Percentiles rank a stretch among this genome's conserved stretches.
Conservation (phyloP, 2,797 vertebrate species). For the Trichosurus vulpecula region DNA sequence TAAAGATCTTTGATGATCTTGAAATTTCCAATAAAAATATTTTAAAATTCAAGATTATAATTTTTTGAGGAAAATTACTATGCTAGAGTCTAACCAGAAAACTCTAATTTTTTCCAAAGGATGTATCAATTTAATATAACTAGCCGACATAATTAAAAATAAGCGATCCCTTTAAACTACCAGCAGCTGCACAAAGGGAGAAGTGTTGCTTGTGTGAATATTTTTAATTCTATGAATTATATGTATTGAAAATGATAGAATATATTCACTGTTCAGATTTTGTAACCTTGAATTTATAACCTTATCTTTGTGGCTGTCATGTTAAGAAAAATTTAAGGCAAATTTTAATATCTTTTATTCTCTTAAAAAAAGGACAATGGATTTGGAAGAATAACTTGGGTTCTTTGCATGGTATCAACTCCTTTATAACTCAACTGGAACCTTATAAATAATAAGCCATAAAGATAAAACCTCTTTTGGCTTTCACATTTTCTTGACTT, state of each 20-base stretch:
- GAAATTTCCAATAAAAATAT: not conserved
- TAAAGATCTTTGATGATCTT: not conserved
- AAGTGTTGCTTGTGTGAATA: not conserved
- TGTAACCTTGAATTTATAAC: not conserved
- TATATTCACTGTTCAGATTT: not conserved
- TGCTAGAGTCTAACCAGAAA: not conserved
- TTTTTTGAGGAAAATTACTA: not conserved
- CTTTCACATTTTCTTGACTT: not conserved
- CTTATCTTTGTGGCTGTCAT: constrained; percentile 23
- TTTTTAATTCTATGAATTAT: not conserved
- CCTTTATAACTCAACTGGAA: not conserved
- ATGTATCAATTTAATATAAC: constrained; percentile 30
- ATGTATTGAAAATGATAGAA: not conserved
- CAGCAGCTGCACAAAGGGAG: not conserved
- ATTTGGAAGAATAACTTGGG: not conserved
- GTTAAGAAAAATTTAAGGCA: constrained; percentile 21
- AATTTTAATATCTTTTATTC: constrained; percentile 44
- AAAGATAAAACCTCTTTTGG: not conserved
- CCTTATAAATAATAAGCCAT: not conserved
- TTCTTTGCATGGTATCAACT: not conserved
- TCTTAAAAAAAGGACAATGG: not conserved
- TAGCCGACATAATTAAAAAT: constrained; percentile 29
- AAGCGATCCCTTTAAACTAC: not conserved
- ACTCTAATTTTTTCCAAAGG: constrained; percentile 16
- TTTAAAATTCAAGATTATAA: not conserved